Evolutionary conservation across 2,113 vertebrate species (phyloP), one percentile per base, ranked within the genome.

Genomic region (Canis aureus): DNA sequence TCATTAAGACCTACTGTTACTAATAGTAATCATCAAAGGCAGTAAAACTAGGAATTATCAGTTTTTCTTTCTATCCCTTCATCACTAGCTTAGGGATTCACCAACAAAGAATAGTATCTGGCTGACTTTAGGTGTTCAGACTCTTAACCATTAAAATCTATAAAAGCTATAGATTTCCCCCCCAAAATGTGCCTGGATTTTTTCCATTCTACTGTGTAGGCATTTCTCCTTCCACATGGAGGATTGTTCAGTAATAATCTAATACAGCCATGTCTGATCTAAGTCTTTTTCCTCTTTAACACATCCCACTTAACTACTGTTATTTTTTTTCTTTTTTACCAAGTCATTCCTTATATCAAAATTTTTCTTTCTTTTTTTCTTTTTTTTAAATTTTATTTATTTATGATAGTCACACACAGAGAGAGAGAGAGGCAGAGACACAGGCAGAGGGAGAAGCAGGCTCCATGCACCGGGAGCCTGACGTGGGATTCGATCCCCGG

Each of bases 81-180:
- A 57, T 90, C 62, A 96, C 7, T 76, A 92, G 90, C 84, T 86
- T 60, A 95, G 49, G 79, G 20, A 94, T 79, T 94, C 25, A 88
- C 53, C 67, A 95, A 95, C n/a, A 74, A 96, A 95, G 23, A 87
- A 78, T 20, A 86, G 22, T 79, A 92, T 59, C 29, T 66, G 32
- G 66, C 62, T 80, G 22, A 81, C 55, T 94, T 92, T 20, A 92
- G 89, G 53, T 7, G 17, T 59, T 82, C 59, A 69, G 59, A 91
- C 32, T 62, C 66, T 86, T 66, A 88, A 80, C 17, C 66, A 91
- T 84, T 87, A 91, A 93, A 94, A 87, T 25, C 67, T 51, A 74
- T 22, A 82, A 92, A 88, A 95, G 53, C 66, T 92, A 64, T 59
- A 91, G 16, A 94, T 84, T 53, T 66, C 80, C 55, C n/a, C 29